A percentile compares a stretch with the other conserved stretches of the same genome.
Evolutionary conservation across 2,797 vertebrate genomes (phyloP).

Genomic region (Myioborus miniatus): DNA sequence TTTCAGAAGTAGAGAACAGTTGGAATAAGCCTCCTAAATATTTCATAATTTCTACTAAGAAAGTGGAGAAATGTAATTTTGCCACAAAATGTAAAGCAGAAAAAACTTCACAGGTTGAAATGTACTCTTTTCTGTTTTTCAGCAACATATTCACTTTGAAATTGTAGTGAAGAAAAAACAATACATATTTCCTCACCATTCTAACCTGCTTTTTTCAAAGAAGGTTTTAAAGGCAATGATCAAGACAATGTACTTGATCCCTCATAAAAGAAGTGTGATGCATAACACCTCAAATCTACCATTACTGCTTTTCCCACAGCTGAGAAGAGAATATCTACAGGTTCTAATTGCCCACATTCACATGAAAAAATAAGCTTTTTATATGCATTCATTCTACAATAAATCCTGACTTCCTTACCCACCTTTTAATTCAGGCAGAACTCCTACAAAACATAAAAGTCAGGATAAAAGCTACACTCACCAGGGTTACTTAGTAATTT

Average conservation of each 20-base stretch:
- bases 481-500: neutral
- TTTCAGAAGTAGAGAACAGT: neutral
- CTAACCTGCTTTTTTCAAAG: neutral
- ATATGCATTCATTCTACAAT: neutral
- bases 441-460: neutral
- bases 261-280: neutral
- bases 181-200: neutral
- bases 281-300: neutral
- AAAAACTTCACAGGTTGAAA: neutral
- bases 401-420: neutral
- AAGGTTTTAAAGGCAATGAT: neutral
- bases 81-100: neutral
- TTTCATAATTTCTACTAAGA: neutral
- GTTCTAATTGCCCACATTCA: constrained; percentile 9
- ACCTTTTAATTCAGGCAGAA: neutral
- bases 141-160: neutral
- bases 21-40: neutral
- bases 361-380: neutral
- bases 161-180: neutral
- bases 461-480: neutral
- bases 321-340: neutral
- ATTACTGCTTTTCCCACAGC: neutral
- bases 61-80: neutral
- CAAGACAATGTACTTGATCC: neutral
- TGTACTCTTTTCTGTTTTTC: neutral